These are phyloP conservation scores for Hydrozoanthus tunicans DNA, from an alignment of 64 coral and sea anemone species.

Conservation along the genomic window DNA sequence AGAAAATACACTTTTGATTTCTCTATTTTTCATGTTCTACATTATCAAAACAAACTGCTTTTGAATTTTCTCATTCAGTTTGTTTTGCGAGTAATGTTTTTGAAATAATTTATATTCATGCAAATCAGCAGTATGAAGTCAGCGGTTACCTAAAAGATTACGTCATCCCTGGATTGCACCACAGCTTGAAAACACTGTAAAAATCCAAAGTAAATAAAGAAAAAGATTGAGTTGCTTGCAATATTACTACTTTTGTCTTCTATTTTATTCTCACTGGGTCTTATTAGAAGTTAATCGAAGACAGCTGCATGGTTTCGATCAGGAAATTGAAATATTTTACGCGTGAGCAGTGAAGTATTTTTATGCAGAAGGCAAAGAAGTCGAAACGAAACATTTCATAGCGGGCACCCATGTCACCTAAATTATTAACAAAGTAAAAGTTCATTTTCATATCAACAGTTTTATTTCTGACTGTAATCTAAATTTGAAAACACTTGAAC, in stretches of 20 bases:
- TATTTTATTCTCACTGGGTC: neutral
- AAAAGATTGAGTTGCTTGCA: neutral
- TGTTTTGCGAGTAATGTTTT: no score
- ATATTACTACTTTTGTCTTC: neutral
- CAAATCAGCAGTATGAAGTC: neutral
- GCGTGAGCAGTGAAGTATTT: neutral
- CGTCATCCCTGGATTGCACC: conserved; percentile 16
- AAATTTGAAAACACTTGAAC: no score
- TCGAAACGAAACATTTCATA: no score
- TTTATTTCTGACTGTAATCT: no score
- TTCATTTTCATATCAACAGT: no score
- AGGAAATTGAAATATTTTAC: neutral
- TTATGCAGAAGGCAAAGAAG: neutral
- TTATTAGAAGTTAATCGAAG: neutral
- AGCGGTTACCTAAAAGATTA: neutral
- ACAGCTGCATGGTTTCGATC: neutral
- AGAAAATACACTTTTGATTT: no score
- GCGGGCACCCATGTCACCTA: no score
- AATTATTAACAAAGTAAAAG: no score
- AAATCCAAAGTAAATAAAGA: neutral
- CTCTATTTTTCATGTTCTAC: no score
- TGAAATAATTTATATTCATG: neutral
- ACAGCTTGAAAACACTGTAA: neutral
- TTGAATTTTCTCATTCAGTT: no score
- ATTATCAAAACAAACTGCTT: no score